Evolutionary conservation across 2,113 vertebrate species (phyloP).

Genomic region (Hypomesus transpacificus): DNA sequence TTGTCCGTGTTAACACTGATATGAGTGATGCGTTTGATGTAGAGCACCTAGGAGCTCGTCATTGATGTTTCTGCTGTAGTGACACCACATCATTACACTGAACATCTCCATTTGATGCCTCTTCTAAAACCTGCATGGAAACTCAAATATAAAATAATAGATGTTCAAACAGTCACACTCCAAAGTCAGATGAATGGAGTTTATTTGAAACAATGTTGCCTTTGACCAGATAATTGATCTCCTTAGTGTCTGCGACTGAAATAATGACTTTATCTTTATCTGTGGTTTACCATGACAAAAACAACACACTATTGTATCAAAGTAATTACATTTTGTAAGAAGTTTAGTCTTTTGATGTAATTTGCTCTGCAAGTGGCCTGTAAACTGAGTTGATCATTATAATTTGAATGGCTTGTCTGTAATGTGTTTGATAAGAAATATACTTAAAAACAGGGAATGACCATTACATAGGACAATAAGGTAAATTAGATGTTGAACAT

Average conservation of each 20-base stretch:
- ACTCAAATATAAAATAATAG: slow-evolving; percentile 50
- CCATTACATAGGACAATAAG: too few relatives aligned
- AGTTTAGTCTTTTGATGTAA: slow-evolving; percentile 48
- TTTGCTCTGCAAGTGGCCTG: slow-evolving; percentile 41
- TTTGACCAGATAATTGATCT: slow-evolving; percentile 33
- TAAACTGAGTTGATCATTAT: slow-evolving; percentile 13
- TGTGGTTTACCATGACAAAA: slow-evolving; percentile 38
- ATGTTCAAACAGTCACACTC: slow-evolving; percentile 40
- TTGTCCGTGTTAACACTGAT: slow-evolving; percentile 38
- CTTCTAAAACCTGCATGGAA: slow-evolving; percentile 46
- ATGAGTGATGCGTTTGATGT: slow-evolving; percentile 54
- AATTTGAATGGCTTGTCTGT: slow-evolving; percentile 1
- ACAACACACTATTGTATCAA: slow-evolving; percentile 51
- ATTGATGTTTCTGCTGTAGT: slow-evolving; percentile 43
- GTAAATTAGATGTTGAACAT: not conserved
- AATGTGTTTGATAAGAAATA: too few relatives aligned
- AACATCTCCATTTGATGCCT: slow-evolving; percentile 38
- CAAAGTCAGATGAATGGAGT: slow-evolving; percentile 36
- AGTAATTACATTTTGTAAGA: slow-evolving; percentile 40
- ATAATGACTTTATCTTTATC: slow-evolving; percentile 36
- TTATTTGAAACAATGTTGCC: slow-evolving; percentile 30
- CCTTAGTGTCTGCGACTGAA: slow-evolving; percentile 31
- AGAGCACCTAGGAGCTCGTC: slow-evolving; percentile 26
- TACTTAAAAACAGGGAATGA: too few relatives aligned
- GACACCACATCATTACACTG: slow-evolving; percentile 36